These are phyloP conservation scores for Rhabdornis inornatus DNA, from an alignment of 2,113 vertebrate species.

Conservation along the genomic window DNA sequence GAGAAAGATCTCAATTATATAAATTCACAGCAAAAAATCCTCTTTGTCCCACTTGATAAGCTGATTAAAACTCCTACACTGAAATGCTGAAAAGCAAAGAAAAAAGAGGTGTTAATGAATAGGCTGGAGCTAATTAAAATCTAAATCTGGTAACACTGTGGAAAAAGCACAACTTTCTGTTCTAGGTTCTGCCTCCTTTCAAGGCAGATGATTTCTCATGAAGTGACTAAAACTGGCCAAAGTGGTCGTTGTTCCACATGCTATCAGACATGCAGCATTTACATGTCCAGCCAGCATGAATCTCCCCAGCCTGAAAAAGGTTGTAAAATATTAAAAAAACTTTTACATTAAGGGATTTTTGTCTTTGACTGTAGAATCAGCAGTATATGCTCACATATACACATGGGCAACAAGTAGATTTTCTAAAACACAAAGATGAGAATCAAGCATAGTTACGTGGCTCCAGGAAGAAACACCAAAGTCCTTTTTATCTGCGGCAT, in stretches of 20 bases:
- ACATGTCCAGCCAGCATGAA: neutral
- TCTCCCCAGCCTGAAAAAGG: neutral
- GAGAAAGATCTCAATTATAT: neutral
- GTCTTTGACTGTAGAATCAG: neutral
- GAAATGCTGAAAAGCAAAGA: neutral
- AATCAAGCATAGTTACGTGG: accelerated
- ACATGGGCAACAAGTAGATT: neutral
- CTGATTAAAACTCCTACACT: neutral
- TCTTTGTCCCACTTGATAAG: neutral
- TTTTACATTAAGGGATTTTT: neutral
- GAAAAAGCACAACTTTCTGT: neutral
- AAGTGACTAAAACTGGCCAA: neutral
- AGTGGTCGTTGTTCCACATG: accelerated
- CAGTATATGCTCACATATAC: neutral
- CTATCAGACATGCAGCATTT: neutral
- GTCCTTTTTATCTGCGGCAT: neutral
- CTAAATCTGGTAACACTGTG: neutral
- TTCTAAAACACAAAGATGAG: neutral
- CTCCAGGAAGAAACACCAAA: neutral
- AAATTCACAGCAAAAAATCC: neutral
- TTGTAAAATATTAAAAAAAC: neutral
- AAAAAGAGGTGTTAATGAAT: neutral
- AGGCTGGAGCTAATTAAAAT: neutral
- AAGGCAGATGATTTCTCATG: neutral
- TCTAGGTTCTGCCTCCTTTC: neutral